These are phyloP conservation scores for Lithophane leautieri DNA, from an alignment of 2,888 invertebrate genomes.

Conservation along the genomic window DNA sequence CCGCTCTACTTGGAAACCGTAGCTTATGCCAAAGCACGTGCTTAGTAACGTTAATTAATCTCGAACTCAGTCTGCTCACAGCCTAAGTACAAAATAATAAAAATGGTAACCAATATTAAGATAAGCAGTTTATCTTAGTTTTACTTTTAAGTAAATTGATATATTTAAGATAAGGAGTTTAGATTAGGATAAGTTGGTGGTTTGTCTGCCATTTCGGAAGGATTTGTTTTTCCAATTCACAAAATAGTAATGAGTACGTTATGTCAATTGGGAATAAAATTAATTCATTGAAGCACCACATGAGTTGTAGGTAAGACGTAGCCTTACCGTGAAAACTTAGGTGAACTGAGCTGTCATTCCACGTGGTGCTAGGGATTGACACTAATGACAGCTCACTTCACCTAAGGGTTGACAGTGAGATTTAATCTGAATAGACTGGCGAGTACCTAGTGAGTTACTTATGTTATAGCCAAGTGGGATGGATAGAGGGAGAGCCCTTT, in stretches of 20 bases:
- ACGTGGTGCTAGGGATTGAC: no score
- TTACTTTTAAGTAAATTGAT: conserved; percentile 10
- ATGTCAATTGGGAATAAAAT: neutral
- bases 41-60: neutral
- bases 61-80: neutral
- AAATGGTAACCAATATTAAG: neutral
- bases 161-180: neutral
- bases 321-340: no score
- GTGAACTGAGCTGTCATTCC: no score
- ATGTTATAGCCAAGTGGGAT: neutral
- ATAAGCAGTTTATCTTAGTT: conserved; percentile 14
- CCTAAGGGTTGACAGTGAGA: no score
- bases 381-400: no score
- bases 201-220: conserved; percentile 4
- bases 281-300: neutral
- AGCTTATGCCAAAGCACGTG: neutral
- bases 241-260: neutral
- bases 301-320: neutral
- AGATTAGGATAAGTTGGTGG: conserved; percentile 2
- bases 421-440: no score
- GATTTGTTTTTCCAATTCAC: conserved; percentile 8
- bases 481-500: neutral
- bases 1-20: no score
- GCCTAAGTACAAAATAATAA: neutral
- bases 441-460: no score